These are phyloP conservation scores for Falco concolor DNA, from an alignment of 2,797 vertebrate genomes.

Conservation along the genomic window DNA sequence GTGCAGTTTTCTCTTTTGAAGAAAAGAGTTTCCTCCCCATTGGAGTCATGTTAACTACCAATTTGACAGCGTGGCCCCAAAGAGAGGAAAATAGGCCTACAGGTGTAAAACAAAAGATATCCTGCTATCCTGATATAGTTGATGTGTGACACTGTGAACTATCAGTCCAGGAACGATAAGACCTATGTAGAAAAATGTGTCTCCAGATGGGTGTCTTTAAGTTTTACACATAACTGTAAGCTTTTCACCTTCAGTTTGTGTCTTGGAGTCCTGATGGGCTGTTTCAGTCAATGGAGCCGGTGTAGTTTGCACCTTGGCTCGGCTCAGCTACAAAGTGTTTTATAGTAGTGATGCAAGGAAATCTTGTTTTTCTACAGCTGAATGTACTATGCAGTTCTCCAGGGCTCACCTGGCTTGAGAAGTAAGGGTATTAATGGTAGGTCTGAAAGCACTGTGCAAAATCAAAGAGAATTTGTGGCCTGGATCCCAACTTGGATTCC, in stretches of 20 bases:
- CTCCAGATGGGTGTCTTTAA: not conserved
- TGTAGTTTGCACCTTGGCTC: not conserved
- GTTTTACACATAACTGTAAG: not conserved
- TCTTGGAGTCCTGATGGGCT: not conserved
- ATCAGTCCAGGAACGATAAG: not conserved
- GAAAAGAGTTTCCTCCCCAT: not conserved
- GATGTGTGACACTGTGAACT: not conserved
- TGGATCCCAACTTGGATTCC: not conserved
- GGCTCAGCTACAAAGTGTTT: not conserved
- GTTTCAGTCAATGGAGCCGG: not conserved
- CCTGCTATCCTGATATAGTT: not conserved
- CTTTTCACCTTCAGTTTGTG: not conserved
- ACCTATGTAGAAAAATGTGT: not conserved
- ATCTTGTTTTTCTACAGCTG: not conserved
- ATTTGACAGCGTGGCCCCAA: not conserved
- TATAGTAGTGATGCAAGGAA: not conserved
- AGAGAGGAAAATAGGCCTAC: not conserved
- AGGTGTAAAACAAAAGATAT: not conserved
- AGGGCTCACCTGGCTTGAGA: not conserved
- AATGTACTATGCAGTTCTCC: not conserved
- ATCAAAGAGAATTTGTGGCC: not conserved
- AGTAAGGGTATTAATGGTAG: not conserved
- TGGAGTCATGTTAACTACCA: not conserved
- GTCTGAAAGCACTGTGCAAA: not conserved
- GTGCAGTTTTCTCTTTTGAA: not conserved